These are phyloP conservation scores for Pachyseris speciosa DNA, from an alignment of 64 coral and sea anemone species.

Conservation along the genomic window DNA sequence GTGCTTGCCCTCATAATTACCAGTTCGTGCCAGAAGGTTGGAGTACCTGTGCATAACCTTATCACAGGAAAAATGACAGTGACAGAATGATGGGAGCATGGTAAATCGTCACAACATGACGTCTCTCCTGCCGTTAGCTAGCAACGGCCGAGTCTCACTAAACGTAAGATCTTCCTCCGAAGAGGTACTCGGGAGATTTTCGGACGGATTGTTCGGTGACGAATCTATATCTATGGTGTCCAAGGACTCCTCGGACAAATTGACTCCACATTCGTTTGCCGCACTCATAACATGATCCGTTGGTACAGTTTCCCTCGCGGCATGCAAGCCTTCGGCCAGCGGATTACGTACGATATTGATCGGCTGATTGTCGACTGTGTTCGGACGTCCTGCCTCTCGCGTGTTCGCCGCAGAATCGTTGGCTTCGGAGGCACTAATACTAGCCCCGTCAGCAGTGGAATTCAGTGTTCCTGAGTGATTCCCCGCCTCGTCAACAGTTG, in stretches of 20 bases:
- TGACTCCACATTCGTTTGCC: neutral
- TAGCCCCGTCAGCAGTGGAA: neutral
- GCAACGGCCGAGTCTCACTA: slow-evolving; percentile 43
- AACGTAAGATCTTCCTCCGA: slow-evolving; percentile 54
- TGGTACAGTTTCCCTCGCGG: neutral
- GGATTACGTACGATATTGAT: slow-evolving; percentile 56
- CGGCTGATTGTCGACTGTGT: neutral
- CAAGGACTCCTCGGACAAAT: neutral
- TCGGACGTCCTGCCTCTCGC: neutral
- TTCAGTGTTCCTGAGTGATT: no score
- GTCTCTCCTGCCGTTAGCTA: neutral
- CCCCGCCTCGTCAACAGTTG: neutral
- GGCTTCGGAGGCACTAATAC: neutral
- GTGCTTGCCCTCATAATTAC: no score
- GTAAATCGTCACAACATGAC: neutral
- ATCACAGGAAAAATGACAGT: neutral
- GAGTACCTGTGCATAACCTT: neutral
- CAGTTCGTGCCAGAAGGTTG: neutral
- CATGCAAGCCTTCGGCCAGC: neutral
- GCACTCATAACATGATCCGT: neutral
- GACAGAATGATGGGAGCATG: neutral
- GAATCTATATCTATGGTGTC: neutral
- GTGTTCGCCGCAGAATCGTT: neutral
- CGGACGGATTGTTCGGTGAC: neutral
- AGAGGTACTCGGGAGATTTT: neutral